phyloP scores from a whole-genome alignment of 2,888 invertebrate genomes.

The Leuctra nigra region DNA sequence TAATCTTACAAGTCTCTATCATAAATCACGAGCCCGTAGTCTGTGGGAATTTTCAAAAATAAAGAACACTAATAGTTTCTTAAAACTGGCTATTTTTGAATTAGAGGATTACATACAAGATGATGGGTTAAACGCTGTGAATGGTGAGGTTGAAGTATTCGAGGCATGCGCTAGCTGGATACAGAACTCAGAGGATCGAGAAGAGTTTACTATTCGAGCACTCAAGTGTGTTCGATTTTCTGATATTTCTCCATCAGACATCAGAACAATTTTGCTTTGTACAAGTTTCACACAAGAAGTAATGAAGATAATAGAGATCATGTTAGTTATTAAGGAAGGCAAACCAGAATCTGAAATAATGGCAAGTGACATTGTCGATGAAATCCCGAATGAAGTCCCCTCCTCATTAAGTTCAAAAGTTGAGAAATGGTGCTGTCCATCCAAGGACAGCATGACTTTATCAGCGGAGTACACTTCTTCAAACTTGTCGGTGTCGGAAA shows the following conservation, averaged over 20 bases:
- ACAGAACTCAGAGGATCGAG: constrained; percentile 21
- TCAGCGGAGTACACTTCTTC: too few relatives aligned
- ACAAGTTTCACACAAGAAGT: constrained; percentile 17
- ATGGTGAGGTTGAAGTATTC: constrained; percentile 29
- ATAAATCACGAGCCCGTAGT: constrained; percentile 27
- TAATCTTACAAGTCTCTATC: constrained; percentile 25
- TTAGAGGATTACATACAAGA: constrained; percentile 24
- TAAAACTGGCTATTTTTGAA: constrained; percentile 26
- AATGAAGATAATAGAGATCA: too few relatives aligned
- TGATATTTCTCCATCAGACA: constrained; percentile 23
- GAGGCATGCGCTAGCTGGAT: constrained; percentile 31
- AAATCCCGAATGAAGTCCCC: too few relatives aligned
- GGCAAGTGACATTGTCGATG: too few relatives aligned
- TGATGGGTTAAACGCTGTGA: constrained; percentile 23
- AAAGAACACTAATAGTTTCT: constrained; percentile 23
- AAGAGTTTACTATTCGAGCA: constrained; percentile 17
- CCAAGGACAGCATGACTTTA: too few relatives aligned
- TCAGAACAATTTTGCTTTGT: constrained; percentile 27
- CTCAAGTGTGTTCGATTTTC: constrained; percentile 27
- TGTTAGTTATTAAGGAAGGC: constrained; percentile 4
- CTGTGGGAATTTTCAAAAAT: constrained; percentile 31
- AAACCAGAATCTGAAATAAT: too few relatives aligned
- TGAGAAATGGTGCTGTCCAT: too few relatives aligned
- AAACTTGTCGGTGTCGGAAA: too few relatives aligned
- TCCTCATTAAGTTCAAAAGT: too few relatives aligned